A percentile compares a stretch with the other conserved stretches of the same genome.
These are phyloP conservation scores for Toxotes jaculatrix DNA, from an alignment of 2,113 vertebrate genomes.

Conservation along the genomic window DNA sequence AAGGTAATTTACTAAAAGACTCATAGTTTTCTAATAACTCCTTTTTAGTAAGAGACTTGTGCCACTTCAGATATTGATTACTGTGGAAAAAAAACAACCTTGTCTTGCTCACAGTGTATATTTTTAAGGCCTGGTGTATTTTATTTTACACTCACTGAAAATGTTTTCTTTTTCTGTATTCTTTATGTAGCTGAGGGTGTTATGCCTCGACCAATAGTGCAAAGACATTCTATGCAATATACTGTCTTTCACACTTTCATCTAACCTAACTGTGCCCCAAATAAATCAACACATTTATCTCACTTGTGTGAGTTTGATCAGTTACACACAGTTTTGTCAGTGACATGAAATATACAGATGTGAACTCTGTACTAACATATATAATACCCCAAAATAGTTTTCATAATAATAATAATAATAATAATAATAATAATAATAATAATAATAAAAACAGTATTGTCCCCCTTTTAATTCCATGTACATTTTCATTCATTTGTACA, in stretches of 20 bases:
- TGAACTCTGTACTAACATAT: conserved; percentile 3
- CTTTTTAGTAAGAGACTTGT: neutral
- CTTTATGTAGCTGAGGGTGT: conserved; percentile 37
- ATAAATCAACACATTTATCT: conserved; percentile 76
- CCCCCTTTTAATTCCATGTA: conserved; percentile 45
- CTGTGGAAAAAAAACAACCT: conserved; percentile 2
- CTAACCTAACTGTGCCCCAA: conserved; percentile 72
- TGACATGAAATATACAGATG: neutral
- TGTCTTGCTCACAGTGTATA: conserved; percentile 12
- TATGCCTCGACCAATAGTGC: conserved; percentile 52
- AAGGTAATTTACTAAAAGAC: neutral
- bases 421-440: neutral
- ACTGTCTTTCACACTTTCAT: conserved; percentile 64
- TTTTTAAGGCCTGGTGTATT: conserved; percentile 25
- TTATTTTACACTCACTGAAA: conserved; percentile 33
- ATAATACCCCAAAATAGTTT: conserved; percentile 35
- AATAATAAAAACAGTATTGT: neutral
- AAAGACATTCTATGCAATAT: conserved; percentile 81
- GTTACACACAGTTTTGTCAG: neutral
- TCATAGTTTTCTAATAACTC: conserved; percentile 23
- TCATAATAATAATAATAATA: neutral
- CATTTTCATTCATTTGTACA: conserved; percentile 29
- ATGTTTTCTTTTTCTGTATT: conserved; percentile 21
- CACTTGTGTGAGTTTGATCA: conserved; percentile 36
- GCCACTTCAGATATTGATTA: conserved; percentile 29